A percentile compares a stretch with the other conserved stretches of the same genome.
phyloP scores from a whole-genome alignment of 2,797 vertebrate species.

The Chiroxiphia lanceolata region DNA sequence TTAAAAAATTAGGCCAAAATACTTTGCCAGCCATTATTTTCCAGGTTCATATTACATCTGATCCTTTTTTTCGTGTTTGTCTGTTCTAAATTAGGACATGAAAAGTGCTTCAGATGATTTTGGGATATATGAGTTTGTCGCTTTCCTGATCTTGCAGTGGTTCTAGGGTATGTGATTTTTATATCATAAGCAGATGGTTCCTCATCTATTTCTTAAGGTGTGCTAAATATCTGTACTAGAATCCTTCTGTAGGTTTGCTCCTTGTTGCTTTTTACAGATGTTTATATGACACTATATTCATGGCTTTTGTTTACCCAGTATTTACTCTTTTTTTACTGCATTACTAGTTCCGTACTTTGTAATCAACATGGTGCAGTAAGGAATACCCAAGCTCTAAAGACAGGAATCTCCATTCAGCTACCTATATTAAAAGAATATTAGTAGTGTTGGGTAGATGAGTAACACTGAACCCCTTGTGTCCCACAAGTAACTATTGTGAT shows the following conservation, averaged over 20 bases:
- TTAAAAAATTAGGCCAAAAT: neutral
- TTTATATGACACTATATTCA: neutral
- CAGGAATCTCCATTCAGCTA: neutral
- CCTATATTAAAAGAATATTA: neutral
- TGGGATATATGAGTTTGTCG: constrained; percentile 96
- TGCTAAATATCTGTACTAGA: neutral
- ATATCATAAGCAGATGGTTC: neutral
- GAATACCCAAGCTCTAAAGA: neutral
- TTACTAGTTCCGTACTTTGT: neutral
- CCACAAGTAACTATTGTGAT: neutral
- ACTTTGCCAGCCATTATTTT: neutral
- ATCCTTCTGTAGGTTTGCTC: neutral
- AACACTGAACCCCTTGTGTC: neutral
- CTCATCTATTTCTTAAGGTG: neutral
- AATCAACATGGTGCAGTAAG: neutral
- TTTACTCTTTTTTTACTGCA: neutral
- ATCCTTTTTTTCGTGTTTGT: neutral
- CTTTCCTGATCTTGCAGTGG: constrained; percentile 85
- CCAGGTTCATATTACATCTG: neutral
- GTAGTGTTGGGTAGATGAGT: neutral
- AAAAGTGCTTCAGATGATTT: constrained; percentile 95
- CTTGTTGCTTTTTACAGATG: neutral
- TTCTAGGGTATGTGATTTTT: constrained; percentile 80
- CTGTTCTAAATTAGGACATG: constrained; percentile 82
- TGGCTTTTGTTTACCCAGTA: neutral